Evolutionary conservation across 2,113 vertebrate species (phyloP).

Genomic region (Dasyprocta punctata): DNA sequence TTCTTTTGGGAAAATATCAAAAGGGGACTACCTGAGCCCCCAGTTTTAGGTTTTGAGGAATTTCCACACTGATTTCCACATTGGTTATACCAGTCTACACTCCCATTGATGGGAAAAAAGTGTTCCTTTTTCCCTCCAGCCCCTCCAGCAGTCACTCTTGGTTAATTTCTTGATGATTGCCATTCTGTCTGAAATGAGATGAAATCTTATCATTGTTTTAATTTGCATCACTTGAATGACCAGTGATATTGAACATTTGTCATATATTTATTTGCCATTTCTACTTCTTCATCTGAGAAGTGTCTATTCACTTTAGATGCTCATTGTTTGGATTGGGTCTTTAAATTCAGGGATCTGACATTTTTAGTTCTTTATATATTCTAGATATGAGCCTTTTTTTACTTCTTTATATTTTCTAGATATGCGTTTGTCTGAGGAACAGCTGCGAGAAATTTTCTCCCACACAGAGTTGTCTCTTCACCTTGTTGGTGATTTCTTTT

Average conservation of each 20-base stretch:
- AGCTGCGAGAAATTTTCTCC: too few relatives aligned
- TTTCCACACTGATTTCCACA: neutral
- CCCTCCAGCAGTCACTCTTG: neutral
- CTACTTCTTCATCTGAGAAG: neutral
- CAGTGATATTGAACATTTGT: neutral
- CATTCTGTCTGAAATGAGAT: neutral
- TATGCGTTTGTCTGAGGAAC: neutral
- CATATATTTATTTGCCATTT: neutral
- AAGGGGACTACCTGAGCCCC: neutral
- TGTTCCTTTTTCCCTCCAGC: neutral
- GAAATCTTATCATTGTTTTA: neutral
- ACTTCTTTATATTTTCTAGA: too few relatives aligned
- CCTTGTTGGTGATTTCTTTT: too few relatives aligned
- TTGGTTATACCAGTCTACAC: neutral
- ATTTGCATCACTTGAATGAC: neutral
- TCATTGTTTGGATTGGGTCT: neutral
- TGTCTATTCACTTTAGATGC: neutral
- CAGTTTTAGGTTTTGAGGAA: neutral
- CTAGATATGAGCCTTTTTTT: too few relatives aligned
- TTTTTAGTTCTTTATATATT: too few relatives aligned
- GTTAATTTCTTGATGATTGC: neutral
- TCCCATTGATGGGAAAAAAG: neutral
- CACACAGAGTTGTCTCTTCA: too few relatives aligned
- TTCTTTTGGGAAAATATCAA: neutral
- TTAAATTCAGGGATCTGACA: neutral